Evolutionary conservation across 2,113 vertebrate species (phyloP).

Genomic region (Struthidea cinerea): DNA sequence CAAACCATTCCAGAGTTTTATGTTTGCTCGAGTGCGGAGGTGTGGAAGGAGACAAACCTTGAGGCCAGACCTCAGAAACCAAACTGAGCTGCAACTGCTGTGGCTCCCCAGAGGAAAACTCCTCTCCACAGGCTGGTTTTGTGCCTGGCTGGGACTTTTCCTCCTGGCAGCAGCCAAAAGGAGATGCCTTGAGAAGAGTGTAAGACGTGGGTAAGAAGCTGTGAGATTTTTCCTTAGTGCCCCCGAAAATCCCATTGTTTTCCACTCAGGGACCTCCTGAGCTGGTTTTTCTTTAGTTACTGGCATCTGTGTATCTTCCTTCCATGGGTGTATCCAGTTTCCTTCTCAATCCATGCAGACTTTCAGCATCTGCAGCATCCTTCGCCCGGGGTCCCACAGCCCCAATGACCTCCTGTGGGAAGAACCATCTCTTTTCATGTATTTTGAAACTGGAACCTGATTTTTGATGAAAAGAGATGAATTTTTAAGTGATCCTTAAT

Average conservation of each 20-base stretch:
- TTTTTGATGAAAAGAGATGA: constrained; percentile 28
- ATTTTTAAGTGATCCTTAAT: neutral
- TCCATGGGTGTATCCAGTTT: neutral
- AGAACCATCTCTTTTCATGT: constrained; percentile 4
- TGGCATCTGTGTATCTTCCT: neutral
- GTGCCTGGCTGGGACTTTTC: neutral
- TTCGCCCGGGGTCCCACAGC: neutral
- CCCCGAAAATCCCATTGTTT: neutral
- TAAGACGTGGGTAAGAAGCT: neutral
- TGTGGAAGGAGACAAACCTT: neutral
- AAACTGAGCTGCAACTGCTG: neutral
- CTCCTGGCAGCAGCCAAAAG: neutral
- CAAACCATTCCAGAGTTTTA: neutral
- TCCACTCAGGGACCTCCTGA: neutral
- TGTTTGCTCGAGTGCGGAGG: neutral
- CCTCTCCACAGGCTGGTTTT: neutral
- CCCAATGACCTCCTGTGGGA: neutral
- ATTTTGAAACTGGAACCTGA: neutral
- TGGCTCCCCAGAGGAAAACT: neutral
- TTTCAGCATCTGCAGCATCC: neutral
- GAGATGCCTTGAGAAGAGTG: neutral
- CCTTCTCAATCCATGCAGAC: neutral
- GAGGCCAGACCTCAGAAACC: neutral
- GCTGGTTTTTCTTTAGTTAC: neutral
- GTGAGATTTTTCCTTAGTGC: neutral